Evolutionary conservation across 1,140 invertebrate species (phyloP).

Genomic region (Antheraea mylitta): DNA sequence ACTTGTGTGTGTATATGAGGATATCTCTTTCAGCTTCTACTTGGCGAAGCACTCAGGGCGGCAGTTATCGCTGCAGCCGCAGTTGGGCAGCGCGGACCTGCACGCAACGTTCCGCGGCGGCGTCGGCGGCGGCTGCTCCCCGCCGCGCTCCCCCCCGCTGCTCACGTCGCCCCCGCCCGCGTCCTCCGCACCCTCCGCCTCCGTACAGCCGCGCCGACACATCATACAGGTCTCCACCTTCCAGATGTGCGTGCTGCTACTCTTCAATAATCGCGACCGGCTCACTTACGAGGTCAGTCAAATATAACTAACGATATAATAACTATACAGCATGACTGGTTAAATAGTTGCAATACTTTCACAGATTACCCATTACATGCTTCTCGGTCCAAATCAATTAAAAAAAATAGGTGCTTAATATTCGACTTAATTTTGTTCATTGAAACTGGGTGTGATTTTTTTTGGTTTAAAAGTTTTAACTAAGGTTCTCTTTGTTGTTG

Average conservation of each 20-base stretch:
- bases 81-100: conserved; percentile 97
- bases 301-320: no score
- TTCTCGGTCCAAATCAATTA: no score
- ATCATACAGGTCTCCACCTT: conserved; percentile 97
- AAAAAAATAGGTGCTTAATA: no score
- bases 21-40: conserved; percentile 88
- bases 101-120: conserved; percentile 95
- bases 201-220: conserved; percentile 81
- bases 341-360: no score
- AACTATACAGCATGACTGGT: no score
- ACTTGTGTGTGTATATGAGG: no score
- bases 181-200: conserved; percentile 21
- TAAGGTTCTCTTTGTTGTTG: no score
- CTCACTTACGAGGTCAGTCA: conserved; percentile 91
- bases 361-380: no score
- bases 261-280: conserved; percentile 96
- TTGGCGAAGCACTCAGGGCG: conserved; percentile 98
- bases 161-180: conserved; percentile 28
- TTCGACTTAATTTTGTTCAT: no score
- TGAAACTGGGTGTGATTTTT: no score
- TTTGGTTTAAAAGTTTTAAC: no score
- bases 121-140: conserved; percentile 54
- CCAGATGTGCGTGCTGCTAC: conserved; percentile 99
- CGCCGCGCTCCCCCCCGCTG: no score
- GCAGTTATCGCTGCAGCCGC: conserved; percentile 97